Evolutionary conservation across 2,113 vertebrate genomes (phyloP).

Genomic region (Acanthochromis polyacanthus): DNA sequence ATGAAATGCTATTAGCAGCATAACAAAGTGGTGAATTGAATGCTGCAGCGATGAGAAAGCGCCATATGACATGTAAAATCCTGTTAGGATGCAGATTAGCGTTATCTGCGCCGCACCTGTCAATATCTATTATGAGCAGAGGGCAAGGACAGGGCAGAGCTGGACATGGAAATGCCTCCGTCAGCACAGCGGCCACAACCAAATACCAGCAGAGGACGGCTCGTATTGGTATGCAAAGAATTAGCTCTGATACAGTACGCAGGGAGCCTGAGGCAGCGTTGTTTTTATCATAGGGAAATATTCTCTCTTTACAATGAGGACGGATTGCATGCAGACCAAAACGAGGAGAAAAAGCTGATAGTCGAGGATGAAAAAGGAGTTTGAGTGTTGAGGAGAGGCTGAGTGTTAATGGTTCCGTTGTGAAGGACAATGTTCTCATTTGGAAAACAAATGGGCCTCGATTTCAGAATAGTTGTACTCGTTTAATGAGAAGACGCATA

Average conservation of each 20-base stretch:
- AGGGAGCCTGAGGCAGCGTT: neutral
- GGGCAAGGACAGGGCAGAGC: conserved; percentile 59
- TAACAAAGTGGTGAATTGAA: conserved; percentile 59
- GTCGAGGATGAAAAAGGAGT: conserved; percentile 8
- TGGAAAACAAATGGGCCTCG: conserved; percentile 36
- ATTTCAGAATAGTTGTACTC: neutral
- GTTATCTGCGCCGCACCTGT: conserved; percentile 63
- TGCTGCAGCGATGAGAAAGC: conserved; percentile 39
- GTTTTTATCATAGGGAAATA: conserved; percentile 17
- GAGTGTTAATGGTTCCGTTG: conserved; percentile 1
- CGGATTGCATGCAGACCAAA: conserved; percentile 22
- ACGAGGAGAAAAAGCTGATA: conserved; percentile 25
- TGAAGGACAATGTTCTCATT: conserved; percentile 58
- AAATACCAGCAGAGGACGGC: conserved; percentile 10
- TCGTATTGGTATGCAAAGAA: conserved; percentile 38
- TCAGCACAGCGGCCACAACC: conserved; percentile 55
- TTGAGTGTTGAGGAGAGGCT: neutral
- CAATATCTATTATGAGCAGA: conserved; percentile 58
- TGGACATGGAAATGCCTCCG: conserved; percentile 53
- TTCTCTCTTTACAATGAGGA: conserved; percentile 16
- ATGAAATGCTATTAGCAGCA: conserved; percentile 55
- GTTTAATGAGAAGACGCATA: no score
- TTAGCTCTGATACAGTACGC: conserved; percentile 10
- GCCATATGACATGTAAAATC: conserved; percentile 52
- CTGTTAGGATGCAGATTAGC: conserved; percentile 68